Base-by-base conservation (phyloP, 2,888 invertebrate genomes). In the Cataglyphis cursor region DNA sequence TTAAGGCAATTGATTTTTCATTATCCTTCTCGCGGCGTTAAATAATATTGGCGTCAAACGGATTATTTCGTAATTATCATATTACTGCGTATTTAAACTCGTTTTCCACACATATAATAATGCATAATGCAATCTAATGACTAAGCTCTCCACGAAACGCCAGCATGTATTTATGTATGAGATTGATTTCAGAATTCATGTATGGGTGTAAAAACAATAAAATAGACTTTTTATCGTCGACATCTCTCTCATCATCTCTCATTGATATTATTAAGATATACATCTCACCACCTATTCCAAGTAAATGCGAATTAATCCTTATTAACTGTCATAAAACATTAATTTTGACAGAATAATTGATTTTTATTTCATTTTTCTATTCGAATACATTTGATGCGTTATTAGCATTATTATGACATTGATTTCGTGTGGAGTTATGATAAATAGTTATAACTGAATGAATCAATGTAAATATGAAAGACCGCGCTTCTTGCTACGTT, bases 291-390 rank as follows among this genome's bases (percentile, higher is more conserved):
- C 54, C 6, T 15, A 8, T 15, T 38, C 31, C 41, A 80, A 31
- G 51, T 76, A 70, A n/a, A 51, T n/a, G 21, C 51, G n/a, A 44
- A 74, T 73, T 59, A 48, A 74, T 59, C 59, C 38, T 80, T 59
- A 80, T 59, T 73, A 73, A 2, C 41, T 21, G 31, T 44, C 59
- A 59, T 73, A 78, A 78, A 78, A 59, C 44, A 80, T 70, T 12
- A 18, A 24, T 73, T 35, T 31, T 24, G 73, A 72, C 31, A 12
- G 44, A 31, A 12, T 72, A 78, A 80, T 59, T 21, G 59, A 59
- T 28, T 44, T 59, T 72, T 74, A 73, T 59, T 59, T 44, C 59
- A 5, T 21, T 10, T 24, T 41, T 21, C 57, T n/a, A 51, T 51
- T 48, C 9, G n/a, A 35, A 48, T 15, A 41, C 3, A 9, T 51